These are phyloP conservation scores for Arbacia lixula DNA, from an alignment of 53 echinoderm and acorn worm species.

Conservation along the genomic window DNA sequence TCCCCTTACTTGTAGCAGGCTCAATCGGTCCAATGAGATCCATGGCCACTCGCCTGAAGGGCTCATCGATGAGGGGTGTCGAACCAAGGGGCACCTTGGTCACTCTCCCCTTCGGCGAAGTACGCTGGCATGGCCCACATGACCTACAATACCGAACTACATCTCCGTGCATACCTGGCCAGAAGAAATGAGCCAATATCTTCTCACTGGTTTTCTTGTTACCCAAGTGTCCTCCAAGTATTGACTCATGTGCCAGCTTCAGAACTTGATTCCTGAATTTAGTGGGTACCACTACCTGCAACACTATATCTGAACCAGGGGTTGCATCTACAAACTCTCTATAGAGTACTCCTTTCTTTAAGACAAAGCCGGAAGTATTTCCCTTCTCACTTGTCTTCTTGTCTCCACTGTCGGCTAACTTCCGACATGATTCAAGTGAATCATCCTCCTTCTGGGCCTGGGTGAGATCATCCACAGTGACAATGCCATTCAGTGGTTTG, in stretches of 20 bases:
- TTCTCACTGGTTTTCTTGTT: slow-evolving; percentile 24
- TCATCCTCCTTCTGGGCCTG: slow-evolving; percentile 29
- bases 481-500: slow-evolving; percentile 9
- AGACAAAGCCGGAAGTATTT: neutral
- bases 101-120: slow-evolving; percentile 16
- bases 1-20: slow-evolving; percentile 26
- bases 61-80: slow-evolving; percentile 30
- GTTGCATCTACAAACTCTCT: neutral
- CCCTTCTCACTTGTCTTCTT: slow-evolving; percentile 5
- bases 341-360: slow-evolving; percentile 19
- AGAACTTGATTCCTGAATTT: slow-evolving; percentile 43
- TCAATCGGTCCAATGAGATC: slow-evolving; percentile 43
- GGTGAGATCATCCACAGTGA: neutral
- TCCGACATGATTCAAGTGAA: slow-evolving; percentile 3
- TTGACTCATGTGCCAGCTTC: slow-evolving; percentile 38
- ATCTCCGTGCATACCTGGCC: slow-evolving; percentile 33
- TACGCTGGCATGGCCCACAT: slow-evolving; percentile 47
- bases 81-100: slow-evolving; percentile 44
- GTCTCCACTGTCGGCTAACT: neutral
- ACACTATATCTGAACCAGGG: slow-evolving; percentile 20
- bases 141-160: slow-evolving; percentile 25
- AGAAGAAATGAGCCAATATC: slow-evolving; percentile 7
- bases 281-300: slow-evolving; percentile 32
- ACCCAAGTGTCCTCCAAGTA: slow-evolving; percentile 31
- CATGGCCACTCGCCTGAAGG: slow-evolving; percentile 9